Conservation (phyloP, 1,140 invertebrate genomes). For the Branchinecta lynchi region DNA sequence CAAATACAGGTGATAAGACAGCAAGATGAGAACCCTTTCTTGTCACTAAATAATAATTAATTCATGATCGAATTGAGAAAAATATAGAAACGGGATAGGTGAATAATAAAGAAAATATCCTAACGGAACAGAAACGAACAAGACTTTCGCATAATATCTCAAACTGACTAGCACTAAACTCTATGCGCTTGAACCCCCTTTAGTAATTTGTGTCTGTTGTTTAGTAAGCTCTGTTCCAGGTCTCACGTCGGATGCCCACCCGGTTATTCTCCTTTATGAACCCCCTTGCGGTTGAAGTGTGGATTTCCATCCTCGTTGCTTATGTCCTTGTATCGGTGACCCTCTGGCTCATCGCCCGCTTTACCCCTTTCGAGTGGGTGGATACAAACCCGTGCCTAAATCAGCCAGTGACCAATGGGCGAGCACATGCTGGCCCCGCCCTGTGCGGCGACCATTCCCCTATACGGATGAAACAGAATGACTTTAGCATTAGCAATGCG, state of each 20-base stretch:
- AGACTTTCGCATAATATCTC: too few relatives aligned
- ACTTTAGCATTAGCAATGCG: conserved; percentile 62
- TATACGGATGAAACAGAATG: conserved; percentile 43
- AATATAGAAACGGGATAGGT: too few relatives aligned
- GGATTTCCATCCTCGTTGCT: conserved; percentile 40
- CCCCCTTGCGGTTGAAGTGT: conserved; percentile 43
- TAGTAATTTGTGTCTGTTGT: too few relatives aligned
- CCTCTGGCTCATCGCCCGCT: conserved; percentile 41
- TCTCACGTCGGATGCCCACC: conserved; percentile 33
- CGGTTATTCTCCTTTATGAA: conserved; percentile 44
- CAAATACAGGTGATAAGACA: too few relatives aligned
- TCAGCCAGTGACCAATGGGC: conserved; percentile 34
- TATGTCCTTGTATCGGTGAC: conserved; percentile 39
- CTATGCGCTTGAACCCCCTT: too few relatives aligned
- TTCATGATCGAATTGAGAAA: too few relatives aligned
- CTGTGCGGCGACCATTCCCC: conserved; percentile 31
- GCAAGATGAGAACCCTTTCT: too few relatives aligned
- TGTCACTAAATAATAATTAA: too few relatives aligned
- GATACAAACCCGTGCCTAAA: conserved; percentile 41
- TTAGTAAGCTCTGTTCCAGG: conserved; percentile 19
- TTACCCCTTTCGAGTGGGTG: conserved; percentile 43
- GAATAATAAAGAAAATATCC: too few relatives aligned
- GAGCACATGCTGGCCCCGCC: conserved; percentile 29
- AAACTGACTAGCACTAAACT: too few relatives aligned
- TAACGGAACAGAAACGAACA: too few relatives aligned